phyloP scores from a whole-genome alignment of 2,113 vertebrate species.

The Pelobates fuscus region DNA sequence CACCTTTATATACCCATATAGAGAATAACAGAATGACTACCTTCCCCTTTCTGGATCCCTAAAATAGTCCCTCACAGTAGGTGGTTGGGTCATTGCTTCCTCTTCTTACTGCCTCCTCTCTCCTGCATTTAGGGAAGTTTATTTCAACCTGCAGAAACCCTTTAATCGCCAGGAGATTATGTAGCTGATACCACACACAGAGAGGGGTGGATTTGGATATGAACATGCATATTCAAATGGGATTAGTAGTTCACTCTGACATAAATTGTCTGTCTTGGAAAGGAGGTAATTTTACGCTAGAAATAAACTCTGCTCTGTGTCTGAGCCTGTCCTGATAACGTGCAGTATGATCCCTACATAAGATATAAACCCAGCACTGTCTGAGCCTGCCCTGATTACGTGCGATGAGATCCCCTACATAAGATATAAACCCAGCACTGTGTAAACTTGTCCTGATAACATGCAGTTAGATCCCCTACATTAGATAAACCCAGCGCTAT shows the following conservation, averaged over 20 bases:
- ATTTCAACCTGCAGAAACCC: neutral
- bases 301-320: no score
- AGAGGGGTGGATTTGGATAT: no score
- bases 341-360: no score
- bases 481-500: neutral
- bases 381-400: neutral
- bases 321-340: no score
- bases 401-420: no score
- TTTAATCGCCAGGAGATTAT: neutral
- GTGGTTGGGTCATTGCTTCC: slow-evolving; percentile 7
- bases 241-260: no score
- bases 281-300: no score
- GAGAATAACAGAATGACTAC: neutral
- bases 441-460: neutral
- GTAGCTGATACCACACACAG: no score
- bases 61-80: neutral
- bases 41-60: slow-evolving; percentile 20
- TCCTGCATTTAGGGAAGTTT: neutral
- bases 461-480: neutral
- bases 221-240: no score
- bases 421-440: no score
- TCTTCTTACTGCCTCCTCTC: slow-evolving; percentile 21
- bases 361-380: neutral
- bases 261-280: no score
- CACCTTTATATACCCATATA: neutral